These are phyloP conservation scores for Pecten maximus DNA, from an alignment of 2,888 invertebrate species.

Conservation along the genomic window DNA sequence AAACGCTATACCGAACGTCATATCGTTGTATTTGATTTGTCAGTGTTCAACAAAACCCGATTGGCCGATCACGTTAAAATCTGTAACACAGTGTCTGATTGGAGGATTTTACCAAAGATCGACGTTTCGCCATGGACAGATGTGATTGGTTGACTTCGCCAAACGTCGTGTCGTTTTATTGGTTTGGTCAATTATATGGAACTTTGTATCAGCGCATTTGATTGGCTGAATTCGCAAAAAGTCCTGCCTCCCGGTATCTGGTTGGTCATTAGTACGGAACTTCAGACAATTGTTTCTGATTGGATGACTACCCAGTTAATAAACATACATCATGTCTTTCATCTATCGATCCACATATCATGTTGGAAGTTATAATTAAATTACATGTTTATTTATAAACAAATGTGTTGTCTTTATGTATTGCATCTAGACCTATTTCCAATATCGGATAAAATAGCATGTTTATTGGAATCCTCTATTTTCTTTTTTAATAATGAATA, in stretches of 20 bases:
- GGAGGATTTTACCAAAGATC: neutral
- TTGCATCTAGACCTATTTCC: neutral
- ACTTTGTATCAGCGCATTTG: neutral
- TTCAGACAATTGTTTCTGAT: neutral
- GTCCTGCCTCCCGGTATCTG: neutral
- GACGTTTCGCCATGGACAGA: neutral
- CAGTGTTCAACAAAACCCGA: neutral
- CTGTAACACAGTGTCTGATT: neutral
- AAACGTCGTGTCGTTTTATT: neutral
- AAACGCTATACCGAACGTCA: constrained; percentile 66
- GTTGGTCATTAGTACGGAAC: neutral
- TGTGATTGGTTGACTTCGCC: neutral
- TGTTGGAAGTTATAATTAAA: constrained; percentile 4
- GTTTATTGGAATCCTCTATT: too few species aligned
- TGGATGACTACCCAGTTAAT: neutral
- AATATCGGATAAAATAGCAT: too few species aligned
- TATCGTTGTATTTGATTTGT: constrained; percentile 67
- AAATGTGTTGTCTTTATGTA: neutral
- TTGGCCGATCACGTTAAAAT: too few species aligned
- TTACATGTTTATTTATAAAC: constrained; percentile 30
- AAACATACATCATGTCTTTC: constrained; percentile 24
- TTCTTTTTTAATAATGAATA: too few species aligned
- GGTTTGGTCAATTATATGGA: neutral
- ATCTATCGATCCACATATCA: constrained; percentile 23
- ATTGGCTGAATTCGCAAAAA: neutral